phyloP scores from a whole-genome alignment of 2,888 invertebrate genomes.

The Marasmarcha lunaedactyla region DNA sequence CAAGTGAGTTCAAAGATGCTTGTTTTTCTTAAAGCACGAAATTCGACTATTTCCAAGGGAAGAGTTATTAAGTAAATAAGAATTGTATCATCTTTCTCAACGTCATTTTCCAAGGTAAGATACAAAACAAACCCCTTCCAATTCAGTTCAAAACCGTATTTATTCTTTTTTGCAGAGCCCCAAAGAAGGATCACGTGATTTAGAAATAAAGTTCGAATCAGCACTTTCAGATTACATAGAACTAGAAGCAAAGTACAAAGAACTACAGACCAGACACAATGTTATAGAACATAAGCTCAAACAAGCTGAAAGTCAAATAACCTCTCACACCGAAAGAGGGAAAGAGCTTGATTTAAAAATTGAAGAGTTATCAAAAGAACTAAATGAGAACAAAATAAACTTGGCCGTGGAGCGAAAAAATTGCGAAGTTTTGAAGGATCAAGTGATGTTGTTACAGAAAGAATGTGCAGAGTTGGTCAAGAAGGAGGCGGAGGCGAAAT shows the following conservation, averaged over 20 bases:
- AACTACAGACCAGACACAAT: conserved; percentile 26
- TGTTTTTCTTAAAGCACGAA: too few relatives aligned
- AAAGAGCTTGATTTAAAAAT: conserved; percentile 35
- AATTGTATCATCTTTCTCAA: too few relatives aligned
- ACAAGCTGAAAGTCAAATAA: conserved; percentile 53
- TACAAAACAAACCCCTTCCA: too few relatives aligned
- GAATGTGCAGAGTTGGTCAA: conserved; percentile 36
- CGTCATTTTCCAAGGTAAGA: too few relatives aligned
- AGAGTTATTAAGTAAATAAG: too few relatives aligned
- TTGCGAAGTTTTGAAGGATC: conserved; percentile 36
- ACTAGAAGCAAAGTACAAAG: conserved; percentile 50
- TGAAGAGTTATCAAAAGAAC: conserved; percentile 25
- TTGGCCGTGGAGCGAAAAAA: conserved; percentile 40
- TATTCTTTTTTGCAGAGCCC: background rate
- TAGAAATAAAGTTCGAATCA: conserved; percentile 68
- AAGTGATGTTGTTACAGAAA: conserved; percentile 36
- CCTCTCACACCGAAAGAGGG: conserved; percentile 44
- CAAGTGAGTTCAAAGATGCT: too few relatives aligned
- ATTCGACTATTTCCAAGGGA: too few relatives aligned
- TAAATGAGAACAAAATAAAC: conserved; percentile 42
- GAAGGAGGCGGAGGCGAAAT: conserved; percentile 53
- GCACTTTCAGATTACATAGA: conserved; percentile 63
- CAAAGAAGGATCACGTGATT: conserved; percentile 55
- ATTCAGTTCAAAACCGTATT: too few relatives aligned
- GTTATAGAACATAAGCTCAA: conserved; percentile 34